Percentiles rank a stretch among this genome's conserved stretches.
phyloP scores from a whole-genome alignment of 2,888 invertebrate genomes.

The Prosapia bicincta region DNA sequence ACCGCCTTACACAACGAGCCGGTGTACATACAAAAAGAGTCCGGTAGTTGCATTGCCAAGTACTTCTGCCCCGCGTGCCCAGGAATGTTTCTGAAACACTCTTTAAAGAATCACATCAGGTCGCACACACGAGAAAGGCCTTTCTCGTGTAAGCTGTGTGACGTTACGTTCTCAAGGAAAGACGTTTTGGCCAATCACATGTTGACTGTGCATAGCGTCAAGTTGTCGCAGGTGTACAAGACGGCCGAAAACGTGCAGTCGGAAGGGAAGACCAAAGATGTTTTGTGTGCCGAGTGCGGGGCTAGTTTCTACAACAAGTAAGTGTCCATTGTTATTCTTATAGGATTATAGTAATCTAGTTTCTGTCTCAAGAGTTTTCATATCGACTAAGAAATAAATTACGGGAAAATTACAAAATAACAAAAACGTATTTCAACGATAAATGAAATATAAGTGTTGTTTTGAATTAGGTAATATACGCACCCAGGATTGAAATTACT shows the following conservation, averaged over 20 bases:
- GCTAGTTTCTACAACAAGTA: constrained; percentile 47
- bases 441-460: too few species aligned
- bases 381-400: too few species aligned
- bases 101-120: constrained; percentile 65
- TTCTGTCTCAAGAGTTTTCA: too few species aligned
- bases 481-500: too few species aligned
- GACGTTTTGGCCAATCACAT: constrained; percentile 24
- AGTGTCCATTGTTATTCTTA: constrained; percentile 38
- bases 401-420: too few species aligned
- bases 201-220: constrained; percentile 5
- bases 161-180: constrained; percentile 8
- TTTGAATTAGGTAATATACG: too few species aligned
- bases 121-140: constrained; percentile 73
- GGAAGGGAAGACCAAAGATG: constrained; percentile 29
- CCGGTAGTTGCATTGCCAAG: constrained; percentile 47
- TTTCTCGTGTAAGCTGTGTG: constrained; percentile 61
- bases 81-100: constrained; percentile 60
- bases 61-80: constrained; percentile 66
- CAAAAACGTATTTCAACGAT: too few species aligned
- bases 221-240: background rate
- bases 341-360: too few species aligned
- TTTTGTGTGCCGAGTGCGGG: constrained; percentile 45
- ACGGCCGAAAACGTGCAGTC: background rate
- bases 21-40: background rate
- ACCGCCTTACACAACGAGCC: constrained; percentile 59